Evolutionary conservation across 2,888 invertebrate species (phyloP).

Genomic region (Parochlus steinenii): DNA sequence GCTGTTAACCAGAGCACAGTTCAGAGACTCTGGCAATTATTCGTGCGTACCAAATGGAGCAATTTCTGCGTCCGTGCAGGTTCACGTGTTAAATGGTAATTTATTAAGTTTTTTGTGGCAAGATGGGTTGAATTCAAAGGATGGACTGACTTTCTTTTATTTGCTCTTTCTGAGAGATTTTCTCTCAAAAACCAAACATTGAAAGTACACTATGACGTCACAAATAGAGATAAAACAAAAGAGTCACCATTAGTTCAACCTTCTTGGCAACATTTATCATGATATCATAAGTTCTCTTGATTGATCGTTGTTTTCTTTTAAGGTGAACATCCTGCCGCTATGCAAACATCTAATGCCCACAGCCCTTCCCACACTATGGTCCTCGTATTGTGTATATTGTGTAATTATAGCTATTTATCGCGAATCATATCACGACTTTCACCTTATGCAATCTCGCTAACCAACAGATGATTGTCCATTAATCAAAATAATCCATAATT

Average conservation of each 20-base stretch:
- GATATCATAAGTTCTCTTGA: neutral
- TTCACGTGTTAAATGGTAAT: constrained; percentile 73
- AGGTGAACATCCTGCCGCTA: constrained; percentile 77
- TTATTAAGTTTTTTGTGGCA: constrained; percentile 9
- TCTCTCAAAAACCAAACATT: no score
- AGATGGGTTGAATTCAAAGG: neutral
- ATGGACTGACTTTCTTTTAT: no score
- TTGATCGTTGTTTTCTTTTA: constrained; percentile 16
- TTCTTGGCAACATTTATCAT: neutral
- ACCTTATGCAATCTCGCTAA: no score
- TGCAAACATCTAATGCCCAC: constrained; percentile 54
- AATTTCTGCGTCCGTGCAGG: constrained; percentile 63
- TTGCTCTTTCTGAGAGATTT: no score
- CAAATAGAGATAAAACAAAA: no score
- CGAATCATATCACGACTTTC: no score
- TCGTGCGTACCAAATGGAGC: constrained; percentile 77
- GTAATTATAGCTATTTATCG: no score
- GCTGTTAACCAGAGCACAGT: constrained; percentile 69
- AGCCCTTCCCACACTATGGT: constrained; percentile 18
- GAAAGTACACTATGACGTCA: no score
- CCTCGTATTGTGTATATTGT: no score
- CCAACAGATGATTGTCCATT: no score
- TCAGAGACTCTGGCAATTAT: constrained; percentile 77
- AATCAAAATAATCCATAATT: no score
- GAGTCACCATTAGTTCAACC: no score